Evolutionary conservation across 2,797 vertebrate genomes (phyloP), one percentile per base, ranked within the genome.

Genomic region (Taenioides sp.): DNA sequence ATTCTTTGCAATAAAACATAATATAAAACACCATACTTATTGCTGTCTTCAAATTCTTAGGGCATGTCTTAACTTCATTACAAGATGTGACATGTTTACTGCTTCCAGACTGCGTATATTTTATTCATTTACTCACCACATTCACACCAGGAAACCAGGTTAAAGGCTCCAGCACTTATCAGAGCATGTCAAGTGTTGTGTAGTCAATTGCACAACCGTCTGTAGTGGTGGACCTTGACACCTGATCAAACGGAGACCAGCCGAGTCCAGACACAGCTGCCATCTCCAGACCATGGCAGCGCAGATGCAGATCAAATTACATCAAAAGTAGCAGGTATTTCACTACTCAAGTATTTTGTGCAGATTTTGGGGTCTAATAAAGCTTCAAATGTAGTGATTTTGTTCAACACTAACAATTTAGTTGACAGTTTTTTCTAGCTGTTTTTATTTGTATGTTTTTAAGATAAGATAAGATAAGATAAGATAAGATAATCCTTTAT

Each of bases 271-370:
- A 54, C 4, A 20, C 54, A 17, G 66, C 34, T 23, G 20, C 31
- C 20, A 52, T 54, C 34, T 47, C 57, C 37, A 54, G 52, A 58
- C 54, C n/a, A 58, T 50, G 16, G 40, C 20, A 49, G 4, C 1
- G 34, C 60, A 62, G 9, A 62, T 47, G 1, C 17, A n/a, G 28
- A 25, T 54, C 9, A 77, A 72, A 50, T 17, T 10, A 59, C 14
- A 28, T 28, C 57, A 59, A 86, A 87, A 90, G 90, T 90, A 89
- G n/a, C n/a, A n/a, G n/a, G n/a, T n/a, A n/a, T n/a, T n/a, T n/a
- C n/a, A n/a, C n/a, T n/a, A n/a, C n/a, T n/a, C n/a, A n/a, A n/a
- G n/a, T n/a, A n/a, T n/a, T n/a, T n/a, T n/a, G 34, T 37, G 34
- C 34, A 37, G 34, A 37, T 37, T 37, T 10, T 34, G 34, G 9